phyloP scores from a whole-genome alignment of 2,113 vertebrate genomes.

The Vulpes vulpes region DNA sequence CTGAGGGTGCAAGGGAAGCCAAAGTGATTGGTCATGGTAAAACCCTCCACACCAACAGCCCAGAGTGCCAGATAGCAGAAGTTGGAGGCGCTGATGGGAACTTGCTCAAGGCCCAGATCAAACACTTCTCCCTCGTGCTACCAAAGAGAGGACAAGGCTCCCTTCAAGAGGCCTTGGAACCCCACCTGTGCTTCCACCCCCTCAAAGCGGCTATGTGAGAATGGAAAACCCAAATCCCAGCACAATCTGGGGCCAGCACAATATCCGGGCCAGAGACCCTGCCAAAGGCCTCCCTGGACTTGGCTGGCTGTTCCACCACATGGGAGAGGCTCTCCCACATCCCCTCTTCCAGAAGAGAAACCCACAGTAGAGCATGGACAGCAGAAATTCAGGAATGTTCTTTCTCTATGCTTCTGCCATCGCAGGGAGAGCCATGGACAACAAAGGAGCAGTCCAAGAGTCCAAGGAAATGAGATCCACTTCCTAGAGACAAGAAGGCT shows the following conservation, averaged over 20 bases:
- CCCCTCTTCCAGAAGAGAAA: neutral
- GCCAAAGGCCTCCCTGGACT: constrained; percentile 32
- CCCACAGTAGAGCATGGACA: neutral
- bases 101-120: neutral
- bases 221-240: constrained; percentile 62
- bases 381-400: neutral
- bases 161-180: neutral
- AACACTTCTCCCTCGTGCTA: neutral
- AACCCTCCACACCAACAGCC: neutral
- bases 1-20: neutral
- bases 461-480: neutral
- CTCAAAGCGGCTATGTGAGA: constrained; percentile 7
- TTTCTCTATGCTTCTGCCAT: constrained; percentile 38
- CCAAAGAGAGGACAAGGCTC: neutral
- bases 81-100: neutral
- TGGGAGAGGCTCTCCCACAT: neutral
- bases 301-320: neutral
- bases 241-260: neutral
- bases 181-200: neutral
- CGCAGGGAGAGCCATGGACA: neutral
- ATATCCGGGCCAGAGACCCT: constrained; percentile 1
- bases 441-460: neutral
- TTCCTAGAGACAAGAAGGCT: neutral
- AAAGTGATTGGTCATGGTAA: neutral
- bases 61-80: neutral